These are phyloP conservation scores for Garra rufa DNA, from an alignment of 2,113 vertebrate species.

Conservation along the genomic window DNA sequence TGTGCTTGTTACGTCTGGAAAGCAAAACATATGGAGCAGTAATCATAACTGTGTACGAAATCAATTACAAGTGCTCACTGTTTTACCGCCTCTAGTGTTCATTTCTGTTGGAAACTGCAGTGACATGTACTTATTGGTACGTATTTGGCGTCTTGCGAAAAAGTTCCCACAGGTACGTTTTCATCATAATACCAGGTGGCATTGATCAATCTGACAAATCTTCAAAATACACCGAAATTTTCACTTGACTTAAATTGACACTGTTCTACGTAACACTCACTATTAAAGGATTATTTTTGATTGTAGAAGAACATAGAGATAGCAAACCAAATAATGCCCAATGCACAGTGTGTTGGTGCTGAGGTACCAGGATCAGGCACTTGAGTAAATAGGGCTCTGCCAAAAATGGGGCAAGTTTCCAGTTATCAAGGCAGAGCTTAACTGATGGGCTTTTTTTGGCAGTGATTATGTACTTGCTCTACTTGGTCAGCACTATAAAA, in stretches of 20 bases:
- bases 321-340: slow-evolving; percentile 48
- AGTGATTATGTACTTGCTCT: slow-evolving; percentile 42
- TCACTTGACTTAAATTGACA: background rate
- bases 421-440: slow-evolving; percentile 25
- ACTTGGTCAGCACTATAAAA: slow-evolving; percentile 35
- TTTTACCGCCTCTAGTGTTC: too few relatives aligned
- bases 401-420: slow-evolving; percentile 37
- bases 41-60: too few relatives aligned
- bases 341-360: slow-evolving; percentile 69
- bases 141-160: too few relatives aligned
- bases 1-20: too few relatives aligned
- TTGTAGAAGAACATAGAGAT: slow-evolving; percentile 27
- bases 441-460: slow-evolving; percentile 42
- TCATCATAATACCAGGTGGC: too few relatives aligned
- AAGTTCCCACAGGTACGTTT: too few relatives aligned
- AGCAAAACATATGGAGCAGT: too few relatives aligned
- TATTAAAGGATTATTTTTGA: slow-evolving; percentile 41
- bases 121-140: too few relatives aligned
- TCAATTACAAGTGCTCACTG: too few relatives aligned
- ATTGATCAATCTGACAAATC: background rate
- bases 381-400: slow-evolving; percentile 60
- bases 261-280: background rate
- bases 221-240: background rate
- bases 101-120: too few relatives aligned
- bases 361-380: slow-evolving; percentile 68